These are phyloP conservation scores for Hermetia illucens DNA, from an alignment of 1,140 invertebrate species.

Conservation along the genomic window DNA sequence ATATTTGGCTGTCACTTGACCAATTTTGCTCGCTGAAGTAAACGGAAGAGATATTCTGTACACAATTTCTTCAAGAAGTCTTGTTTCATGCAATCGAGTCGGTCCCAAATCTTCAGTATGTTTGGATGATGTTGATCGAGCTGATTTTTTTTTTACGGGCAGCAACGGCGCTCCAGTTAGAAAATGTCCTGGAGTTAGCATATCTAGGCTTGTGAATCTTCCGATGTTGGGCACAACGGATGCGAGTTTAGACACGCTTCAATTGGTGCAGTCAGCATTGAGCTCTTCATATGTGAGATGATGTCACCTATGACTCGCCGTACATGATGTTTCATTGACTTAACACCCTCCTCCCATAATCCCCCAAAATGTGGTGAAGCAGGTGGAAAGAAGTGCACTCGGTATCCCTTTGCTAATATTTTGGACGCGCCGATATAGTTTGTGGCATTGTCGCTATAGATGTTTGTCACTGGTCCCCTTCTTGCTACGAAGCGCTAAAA, in stretches of 20 bases:
- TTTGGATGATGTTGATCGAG: no score
- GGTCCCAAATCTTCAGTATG: no score
- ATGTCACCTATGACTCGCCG: conserved; percentile 6
- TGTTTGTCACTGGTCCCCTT: background rate
- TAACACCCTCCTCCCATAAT: conserved; percentile 14
- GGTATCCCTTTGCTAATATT: no score
- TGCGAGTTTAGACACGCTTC: conserved; percentile 16
- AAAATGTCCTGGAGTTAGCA: conserved; percentile 14
- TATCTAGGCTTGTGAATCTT: conserved; percentile 10
- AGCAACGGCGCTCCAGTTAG: no score
- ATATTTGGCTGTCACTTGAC: no score
- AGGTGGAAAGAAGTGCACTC: conserved; percentile 12
- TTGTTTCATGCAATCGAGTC: no score
- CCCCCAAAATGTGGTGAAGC: conserved; percentile 12
- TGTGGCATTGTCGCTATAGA: background rate
- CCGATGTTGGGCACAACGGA: conserved; percentile 7
- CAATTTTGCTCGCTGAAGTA: no score
- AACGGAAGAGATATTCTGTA: no score
- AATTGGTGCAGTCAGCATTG: conserved; percentile 10
- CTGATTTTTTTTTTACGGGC: no score
- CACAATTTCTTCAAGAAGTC: no score
- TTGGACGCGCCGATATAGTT: conserved; percentile 10
- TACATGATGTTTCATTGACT: conserved; percentile 12
- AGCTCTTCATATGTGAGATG: conserved; percentile 14
- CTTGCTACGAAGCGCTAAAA: background rate